Conservation (phyloP, 2,888 invertebrate genomes). For the Rhingia rostrata region DNA sequence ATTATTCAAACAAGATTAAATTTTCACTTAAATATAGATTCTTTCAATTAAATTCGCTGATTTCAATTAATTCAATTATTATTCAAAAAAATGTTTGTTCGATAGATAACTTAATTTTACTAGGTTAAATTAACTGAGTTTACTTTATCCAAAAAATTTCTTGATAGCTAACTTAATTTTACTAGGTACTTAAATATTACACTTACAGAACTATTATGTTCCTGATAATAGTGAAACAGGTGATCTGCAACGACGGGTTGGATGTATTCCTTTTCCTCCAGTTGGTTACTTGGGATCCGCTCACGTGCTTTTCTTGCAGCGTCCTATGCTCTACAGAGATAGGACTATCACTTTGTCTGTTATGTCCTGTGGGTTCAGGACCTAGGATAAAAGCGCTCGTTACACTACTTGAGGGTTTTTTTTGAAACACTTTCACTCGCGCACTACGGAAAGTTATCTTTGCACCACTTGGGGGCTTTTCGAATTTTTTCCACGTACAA, state of each 20-base stretch:
- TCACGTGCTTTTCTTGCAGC: not conserved
- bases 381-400: not conserved
- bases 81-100: not conserved
- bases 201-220: not conserved
- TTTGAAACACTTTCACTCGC: too few relatives aligned
- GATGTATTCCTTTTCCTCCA: not conserved
- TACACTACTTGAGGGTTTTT: too few relatives aligned
- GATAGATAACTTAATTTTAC: too few relatives aligned
- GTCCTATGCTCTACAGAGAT: not conserved
- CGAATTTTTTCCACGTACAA: too few relatives aligned
- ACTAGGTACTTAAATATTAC: not conserved
- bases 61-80: not conserved
- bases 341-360: not conserved
- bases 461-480: too few relatives aligned
- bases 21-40: not conserved
- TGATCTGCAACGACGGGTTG: constrained; percentile 1
- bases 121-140: not conserved
- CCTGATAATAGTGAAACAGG: constrained; percentile 3
- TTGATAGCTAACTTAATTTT: not conserved
- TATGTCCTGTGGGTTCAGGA: not conserved
- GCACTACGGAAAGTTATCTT: too few relatives aligned
- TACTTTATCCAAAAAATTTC: not conserved
- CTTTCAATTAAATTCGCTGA: not conserved
- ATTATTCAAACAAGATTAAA: not conserved
- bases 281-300: not conserved